Conservation (phyloP, 2,113 vertebrate genomes). For the Podarcis muralis region DNA sequence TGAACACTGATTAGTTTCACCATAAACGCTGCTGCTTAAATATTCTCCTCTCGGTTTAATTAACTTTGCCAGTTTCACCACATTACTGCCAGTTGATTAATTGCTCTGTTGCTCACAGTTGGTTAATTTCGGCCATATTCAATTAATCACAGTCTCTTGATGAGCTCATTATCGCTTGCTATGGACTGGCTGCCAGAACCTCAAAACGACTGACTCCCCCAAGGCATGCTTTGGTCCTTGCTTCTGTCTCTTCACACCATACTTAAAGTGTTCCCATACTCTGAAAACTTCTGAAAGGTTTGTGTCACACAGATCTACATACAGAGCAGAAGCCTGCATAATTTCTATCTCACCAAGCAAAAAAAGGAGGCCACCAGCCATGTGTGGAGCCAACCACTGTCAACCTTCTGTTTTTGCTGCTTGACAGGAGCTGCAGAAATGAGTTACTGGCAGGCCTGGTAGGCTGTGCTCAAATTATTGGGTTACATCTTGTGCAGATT, state of each 20-base stretch:
- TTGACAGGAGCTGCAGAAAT: not conserved
- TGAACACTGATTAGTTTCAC: not conserved
- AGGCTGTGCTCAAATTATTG: not conserved
- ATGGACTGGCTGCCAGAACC: not conserved
- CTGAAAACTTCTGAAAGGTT: not conserved
- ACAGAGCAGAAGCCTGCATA: not conserved
- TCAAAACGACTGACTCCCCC: not conserved
- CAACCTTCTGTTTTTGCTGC: not conserved
- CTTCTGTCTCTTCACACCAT: not conserved
- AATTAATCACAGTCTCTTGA: not conserved
- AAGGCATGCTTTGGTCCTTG: not conserved
- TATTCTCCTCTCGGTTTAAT: conserved; percentile 24
- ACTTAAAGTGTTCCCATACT: not conserved
- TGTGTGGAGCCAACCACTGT: not conserved
- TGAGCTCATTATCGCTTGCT: fast-evolving
- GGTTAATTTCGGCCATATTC: fast-evolving
- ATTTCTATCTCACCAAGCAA: not conserved
- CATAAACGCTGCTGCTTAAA: not conserved
- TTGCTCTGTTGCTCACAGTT: conserved; percentile 22
- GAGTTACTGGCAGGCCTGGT: not conserved
- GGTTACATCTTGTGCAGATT: not conserved
- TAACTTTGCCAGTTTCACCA: conserved; percentile 27
- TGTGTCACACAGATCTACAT: not conserved
- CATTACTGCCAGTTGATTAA: not conserved
- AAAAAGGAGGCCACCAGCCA: no score